Evolutionary conservation across 2,888 invertebrate species (phyloP).

Genomic region (Dynastes grantii): DNA sequence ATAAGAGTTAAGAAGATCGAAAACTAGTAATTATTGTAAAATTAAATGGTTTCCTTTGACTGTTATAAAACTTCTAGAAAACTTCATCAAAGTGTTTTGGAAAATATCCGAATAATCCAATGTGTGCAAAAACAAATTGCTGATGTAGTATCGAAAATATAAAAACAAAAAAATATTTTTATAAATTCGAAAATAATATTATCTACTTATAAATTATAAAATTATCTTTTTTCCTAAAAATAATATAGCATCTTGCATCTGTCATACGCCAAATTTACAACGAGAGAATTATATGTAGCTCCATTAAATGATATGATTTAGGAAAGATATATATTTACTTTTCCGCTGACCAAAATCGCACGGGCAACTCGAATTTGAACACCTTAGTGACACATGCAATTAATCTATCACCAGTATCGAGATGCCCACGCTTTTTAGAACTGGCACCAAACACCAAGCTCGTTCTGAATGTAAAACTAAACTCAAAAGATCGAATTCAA

Average conservation of each 20-base stretch:
- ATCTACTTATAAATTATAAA: too few species aligned
- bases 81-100: slow-evolving; percentile 8
- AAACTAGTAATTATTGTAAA: neutral
- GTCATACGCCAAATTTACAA: slow-evolving; percentile 12
- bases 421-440: neutral
- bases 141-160: too few species aligned
- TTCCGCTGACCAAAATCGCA: neutral
- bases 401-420: neutral
- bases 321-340: neutral
- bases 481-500: too few species aligned
- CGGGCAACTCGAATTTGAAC: neutral
- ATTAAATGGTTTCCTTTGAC: slow-evolving; percentile 2
- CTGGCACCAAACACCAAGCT: too few species aligned
- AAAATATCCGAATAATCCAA: neutral
- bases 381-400: neutral
- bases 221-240: too few species aligned
- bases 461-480: too few species aligned
- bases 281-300: neutral
- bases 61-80: neutral
- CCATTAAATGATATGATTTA: neutral
- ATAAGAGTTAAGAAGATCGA: slow-evolving; percentile 12
- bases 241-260: neutral
- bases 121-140: too few species aligned
- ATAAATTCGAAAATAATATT: too few species aligned
- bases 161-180: too few species aligned